Conservation (phyloP, 2,797 vertebrate genomes). For the Myripristis jacobus region DNA sequence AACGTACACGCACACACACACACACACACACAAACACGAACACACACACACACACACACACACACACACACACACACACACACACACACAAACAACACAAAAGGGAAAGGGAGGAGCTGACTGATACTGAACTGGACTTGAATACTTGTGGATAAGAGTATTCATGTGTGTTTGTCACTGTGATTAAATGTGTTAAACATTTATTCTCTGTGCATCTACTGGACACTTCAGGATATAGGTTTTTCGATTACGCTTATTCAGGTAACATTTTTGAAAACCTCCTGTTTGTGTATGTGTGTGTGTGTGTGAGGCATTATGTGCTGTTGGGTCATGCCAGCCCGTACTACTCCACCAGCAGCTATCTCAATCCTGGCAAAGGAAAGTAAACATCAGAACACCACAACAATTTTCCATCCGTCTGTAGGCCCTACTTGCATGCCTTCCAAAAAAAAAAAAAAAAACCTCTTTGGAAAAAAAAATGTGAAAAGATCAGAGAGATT, state of each 20-base stretch:
- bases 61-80: too few relatives aligned
- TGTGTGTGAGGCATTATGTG: slow-evolving; percentile 13
- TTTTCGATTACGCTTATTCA: slow-evolving; percentile 33
- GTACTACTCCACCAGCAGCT: slow-evolving; percentile 35
- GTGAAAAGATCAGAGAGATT: neutral
- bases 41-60: slow-evolving; percentile 24
- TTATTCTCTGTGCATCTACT: slow-evolving; percentile 10
- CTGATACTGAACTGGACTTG: slow-evolving; percentile 12
- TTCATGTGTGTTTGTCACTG: slow-evolving; percentile 30
- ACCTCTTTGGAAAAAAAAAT: slow-evolving; percentile 5
- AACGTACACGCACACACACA: slow-evolving; percentile 10
- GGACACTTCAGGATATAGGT: neutral
- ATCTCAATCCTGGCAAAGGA: slow-evolving; percentile 37
- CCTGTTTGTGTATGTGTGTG: neutral
- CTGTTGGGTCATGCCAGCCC: slow-evolving; percentile 40
- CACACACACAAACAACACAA: slow-evolving; percentile 29
- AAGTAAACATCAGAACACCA: slow-evolving; percentile 54
- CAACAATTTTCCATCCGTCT: slow-evolving; percentile 47
- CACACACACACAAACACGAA: slow-evolving; percentile 24
- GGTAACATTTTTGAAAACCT: slow-evolving; percentile 53
- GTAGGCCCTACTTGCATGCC: neutral
- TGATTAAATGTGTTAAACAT: slow-evolving; percentile 29
- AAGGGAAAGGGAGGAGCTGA: slow-evolving; percentile 54
- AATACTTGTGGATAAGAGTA: slow-evolving; percentile 46
- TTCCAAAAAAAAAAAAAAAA: slow-evolving; percentile 4